phyloP scores from a whole-genome alignment of 2,888 invertebrate genomes.

The Lasioglossum zephyrum region DNA sequence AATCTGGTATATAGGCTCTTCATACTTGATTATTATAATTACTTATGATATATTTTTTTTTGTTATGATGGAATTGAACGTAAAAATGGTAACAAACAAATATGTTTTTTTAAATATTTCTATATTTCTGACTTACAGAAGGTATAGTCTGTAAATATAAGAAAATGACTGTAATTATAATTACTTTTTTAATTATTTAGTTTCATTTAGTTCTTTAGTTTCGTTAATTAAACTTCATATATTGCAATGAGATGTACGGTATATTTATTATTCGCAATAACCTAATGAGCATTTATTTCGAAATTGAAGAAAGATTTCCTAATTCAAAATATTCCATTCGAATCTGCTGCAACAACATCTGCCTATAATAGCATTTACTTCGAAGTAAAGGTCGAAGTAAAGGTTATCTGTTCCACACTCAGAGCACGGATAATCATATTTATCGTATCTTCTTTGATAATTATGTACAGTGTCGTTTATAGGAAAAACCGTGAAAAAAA shows the following conservation, averaged over 20 bases:
- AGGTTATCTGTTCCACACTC: background rate
- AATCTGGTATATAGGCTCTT: too few species aligned
- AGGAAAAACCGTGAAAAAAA: background rate
- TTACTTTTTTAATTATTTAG: too few species aligned
- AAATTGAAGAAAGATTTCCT: background rate
- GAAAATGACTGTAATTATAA: too few species aligned
- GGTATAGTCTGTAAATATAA: too few species aligned
- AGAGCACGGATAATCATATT: background rate
- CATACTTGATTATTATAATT: too few species aligned
- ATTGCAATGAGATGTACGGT: background rate
- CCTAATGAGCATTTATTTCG: background rate
- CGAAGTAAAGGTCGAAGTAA: background rate
- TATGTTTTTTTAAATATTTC: too few species aligned
- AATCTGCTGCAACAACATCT: background rate
- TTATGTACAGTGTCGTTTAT: background rate
- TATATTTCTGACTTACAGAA: too few species aligned
- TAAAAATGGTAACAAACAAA: too few species aligned
- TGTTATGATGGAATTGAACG: too few species aligned
- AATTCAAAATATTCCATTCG: background rate
- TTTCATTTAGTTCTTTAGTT: background rate
- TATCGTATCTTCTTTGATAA: background rate
- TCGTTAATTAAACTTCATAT: background rate
- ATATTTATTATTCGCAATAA: background rate
- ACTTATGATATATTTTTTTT: too few species aligned
- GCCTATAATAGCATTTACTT: background rate